A percentile compares a stretch with the other conserved stretches of the same genome.
These are phyloP conservation scores for Hydrozoanthus gracilis DNA, from an alignment of 92 coral and sea anemone species.

Conservation along the genomic window DNA sequence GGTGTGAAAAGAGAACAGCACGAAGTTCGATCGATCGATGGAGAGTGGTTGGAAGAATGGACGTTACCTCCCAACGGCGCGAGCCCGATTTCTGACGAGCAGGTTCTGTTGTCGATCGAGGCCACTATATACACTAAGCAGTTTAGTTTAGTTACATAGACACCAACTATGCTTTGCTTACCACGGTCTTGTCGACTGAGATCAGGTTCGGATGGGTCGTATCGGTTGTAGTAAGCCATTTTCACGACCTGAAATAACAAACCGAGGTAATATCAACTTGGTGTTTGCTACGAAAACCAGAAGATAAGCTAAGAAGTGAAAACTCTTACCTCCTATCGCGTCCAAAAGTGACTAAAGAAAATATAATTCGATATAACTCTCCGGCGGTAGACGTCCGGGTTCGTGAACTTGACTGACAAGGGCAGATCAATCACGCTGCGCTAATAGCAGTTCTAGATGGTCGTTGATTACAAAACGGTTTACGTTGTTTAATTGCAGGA, in stretches of 20 bases:
- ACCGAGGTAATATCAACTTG: neutral
- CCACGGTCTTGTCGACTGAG: constrained; percentile 2
- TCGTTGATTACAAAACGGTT: constrained; percentile 8
- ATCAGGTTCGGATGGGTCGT: constrained; percentile 38
- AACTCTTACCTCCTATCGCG: neutral
- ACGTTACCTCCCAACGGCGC: too few species aligned
- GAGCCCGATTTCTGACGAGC: too few species aligned
- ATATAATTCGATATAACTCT: neutral
- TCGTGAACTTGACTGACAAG: neutral
- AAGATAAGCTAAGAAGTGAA: neutral
- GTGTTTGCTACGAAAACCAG: neutral
- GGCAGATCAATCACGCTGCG: neutral
- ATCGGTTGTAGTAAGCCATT: constrained; percentile 31
- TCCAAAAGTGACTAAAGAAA: neutral
- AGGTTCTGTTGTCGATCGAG: too few species aligned
- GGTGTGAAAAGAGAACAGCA: too few species aligned
- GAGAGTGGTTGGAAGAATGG: too few species aligned
- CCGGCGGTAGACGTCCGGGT: neutral
- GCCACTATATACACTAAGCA: too few species aligned
- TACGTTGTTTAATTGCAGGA: neutral
- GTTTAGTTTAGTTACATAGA: neutral
- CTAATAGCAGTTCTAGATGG: neutral
- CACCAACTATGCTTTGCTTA: neutral
- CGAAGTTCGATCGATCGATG: too few species aligned
- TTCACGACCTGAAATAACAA: constrained; percentile 5